These are phyloP conservation scores for Sebastes alutus DNA, from an alignment of 2,797 vertebrate genomes.

Conservation along the genomic window DNA sequence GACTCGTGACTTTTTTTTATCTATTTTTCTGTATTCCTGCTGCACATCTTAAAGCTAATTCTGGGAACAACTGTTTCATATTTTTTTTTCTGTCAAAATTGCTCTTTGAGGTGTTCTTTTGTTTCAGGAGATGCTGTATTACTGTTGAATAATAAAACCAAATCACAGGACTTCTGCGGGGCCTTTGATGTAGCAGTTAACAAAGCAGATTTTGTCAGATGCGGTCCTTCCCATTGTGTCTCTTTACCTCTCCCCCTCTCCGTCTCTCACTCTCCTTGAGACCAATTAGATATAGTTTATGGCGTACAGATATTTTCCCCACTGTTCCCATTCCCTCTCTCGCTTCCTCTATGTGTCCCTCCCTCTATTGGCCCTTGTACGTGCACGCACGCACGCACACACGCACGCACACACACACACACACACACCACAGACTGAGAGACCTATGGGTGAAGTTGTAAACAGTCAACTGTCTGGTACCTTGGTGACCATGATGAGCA, in stretches of 20 bases:
- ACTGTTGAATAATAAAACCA: conserved; percentile 16
- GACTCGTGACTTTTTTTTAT: neutral
- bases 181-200: conserved; percentile 7
- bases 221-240: neutral
- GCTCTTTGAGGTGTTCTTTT: neutral
- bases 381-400: neutral
- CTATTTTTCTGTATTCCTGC: neutral
- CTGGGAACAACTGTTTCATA: neutral
- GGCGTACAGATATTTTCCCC: conserved; percentile 20
- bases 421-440: conserved; percentile 1
- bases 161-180: neutral
- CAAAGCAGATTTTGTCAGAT: conserved; percentile 5
- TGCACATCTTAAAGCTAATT: neutral
- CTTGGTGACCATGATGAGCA: conserved; percentile 19
- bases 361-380: conserved; percentile 3
- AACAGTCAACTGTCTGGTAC: conserved; percentile 37
- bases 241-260: neutral
- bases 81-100: neutral
- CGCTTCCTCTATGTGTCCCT: neutral
- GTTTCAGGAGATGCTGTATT: neutral
- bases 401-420: neutral
- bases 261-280: conserved; percentile 38
- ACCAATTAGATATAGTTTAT: conserved; percentile 65
- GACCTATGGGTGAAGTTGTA: conserved; percentile 35
- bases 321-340: neutral